Percentiles rank a stretch among this genome's conserved stretches.
Conservation (phyloP, 92 coral and sea anemone species). For the Blastomussa wellsi region DNA sequence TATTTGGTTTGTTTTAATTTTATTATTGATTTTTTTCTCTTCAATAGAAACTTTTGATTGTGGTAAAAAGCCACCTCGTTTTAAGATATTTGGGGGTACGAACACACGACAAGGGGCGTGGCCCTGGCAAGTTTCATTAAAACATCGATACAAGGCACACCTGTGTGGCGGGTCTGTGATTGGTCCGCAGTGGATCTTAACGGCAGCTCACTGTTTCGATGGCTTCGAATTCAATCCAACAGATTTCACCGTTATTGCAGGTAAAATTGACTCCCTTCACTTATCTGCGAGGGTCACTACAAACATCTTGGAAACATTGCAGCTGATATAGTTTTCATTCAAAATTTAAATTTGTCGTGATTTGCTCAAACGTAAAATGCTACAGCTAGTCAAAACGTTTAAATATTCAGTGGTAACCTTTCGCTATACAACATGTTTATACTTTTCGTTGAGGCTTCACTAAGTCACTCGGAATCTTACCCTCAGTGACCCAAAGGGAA, state of each 20-base stretch:
- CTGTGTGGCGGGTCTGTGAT: conserved; percentile 71
- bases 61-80: background rate
- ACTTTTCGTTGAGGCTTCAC: too few species aligned
- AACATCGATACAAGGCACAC: conserved; percentile 41
- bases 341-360: too few species aligned
- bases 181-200: conserved; percentile 61
- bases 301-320: background rate
- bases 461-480: too few species aligned
- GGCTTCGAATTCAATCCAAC: conserved; percentile 8
- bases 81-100: conserved; percentile 55
- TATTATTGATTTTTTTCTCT: background rate
- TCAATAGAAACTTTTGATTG: conserved; percentile 19
- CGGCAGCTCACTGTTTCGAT: conserved; percentile 73
- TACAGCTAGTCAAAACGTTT: background rate
- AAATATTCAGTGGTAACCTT: too few species aligned
- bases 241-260: conserved; percentile 61
- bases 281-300: background rate
- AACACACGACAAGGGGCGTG: conserved; percentile 54
- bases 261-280: background rate
- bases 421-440: too few species aligned
- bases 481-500: background rate
- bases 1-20: background rate
- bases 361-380: too few species aligned
- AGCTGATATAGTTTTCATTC: too few species aligned
- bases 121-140: conserved; percentile 74